Evolutionary conservation across 2,888 invertebrate genomes (phyloP).

Genomic region (Dugesia japonica): DNA sequence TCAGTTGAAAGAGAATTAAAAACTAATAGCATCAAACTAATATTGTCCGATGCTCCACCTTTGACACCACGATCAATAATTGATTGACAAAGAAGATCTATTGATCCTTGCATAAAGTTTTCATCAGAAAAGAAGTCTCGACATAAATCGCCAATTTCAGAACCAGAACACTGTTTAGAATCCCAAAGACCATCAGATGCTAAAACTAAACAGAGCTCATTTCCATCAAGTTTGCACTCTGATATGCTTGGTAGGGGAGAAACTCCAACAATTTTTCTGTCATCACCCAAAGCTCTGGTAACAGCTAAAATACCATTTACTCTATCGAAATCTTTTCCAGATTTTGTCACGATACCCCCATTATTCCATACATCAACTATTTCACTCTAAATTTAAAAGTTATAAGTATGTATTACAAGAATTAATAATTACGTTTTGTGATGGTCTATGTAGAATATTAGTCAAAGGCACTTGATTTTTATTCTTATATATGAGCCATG

Average conservation of each 20-base stretch:
- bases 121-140: background rate
- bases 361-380: constrained; percentile 9
- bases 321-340: background rate
- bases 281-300: constrained; percentile 28
- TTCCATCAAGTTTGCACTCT: constrained; percentile 22
- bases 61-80: background rate
- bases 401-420: background rate
- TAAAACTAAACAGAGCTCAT: constrained; percentile 20
- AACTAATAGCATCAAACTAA: background rate
- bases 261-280: constrained; percentile 22
- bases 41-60: background rate
- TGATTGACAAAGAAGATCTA: background rate
- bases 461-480: background rate
- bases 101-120: background rate
- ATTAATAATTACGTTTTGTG: background rate
- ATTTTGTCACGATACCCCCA: constrained; percentile 14
- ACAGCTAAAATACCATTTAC: constrained; percentile 25
- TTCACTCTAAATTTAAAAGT: background rate
- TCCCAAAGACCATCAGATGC: constrained; percentile 30
- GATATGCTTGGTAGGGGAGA: constrained; percentile 27
- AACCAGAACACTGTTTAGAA: constrained; percentile 24
- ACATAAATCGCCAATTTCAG: background rate
- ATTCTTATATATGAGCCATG: background rate
- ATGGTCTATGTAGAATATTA: constrained; percentile 16
- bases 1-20: background rate